These are phyloP conservation scores for Spisula solida DNA, from an alignment of 2,888 invertebrate genomes.

Conservation along the genomic window DNA sequence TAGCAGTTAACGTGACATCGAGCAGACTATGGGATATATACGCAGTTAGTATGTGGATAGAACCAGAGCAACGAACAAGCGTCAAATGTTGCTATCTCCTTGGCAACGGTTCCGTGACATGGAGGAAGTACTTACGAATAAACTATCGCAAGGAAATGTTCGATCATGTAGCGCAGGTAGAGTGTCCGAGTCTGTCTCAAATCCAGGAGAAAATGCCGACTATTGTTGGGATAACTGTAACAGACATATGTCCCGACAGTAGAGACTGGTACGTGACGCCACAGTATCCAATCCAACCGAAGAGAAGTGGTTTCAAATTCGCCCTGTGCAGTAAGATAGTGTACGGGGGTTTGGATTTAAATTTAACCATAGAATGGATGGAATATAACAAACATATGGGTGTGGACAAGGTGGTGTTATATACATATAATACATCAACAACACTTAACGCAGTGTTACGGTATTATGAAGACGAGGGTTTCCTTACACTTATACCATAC, in stretches of 20 bases:
- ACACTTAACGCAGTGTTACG: conserved; percentile 2
- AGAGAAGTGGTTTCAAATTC: conserved; percentile 19
- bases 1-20: conserved; percentile 29
- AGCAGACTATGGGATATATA: conserved; percentile 25
- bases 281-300: conserved; percentile 2
- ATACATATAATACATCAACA: conserved; percentile 40
- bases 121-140: background rate
- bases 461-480: conserved; percentile 34
- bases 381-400: conserved; percentile 55
- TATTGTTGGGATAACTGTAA: conserved; percentile 31
- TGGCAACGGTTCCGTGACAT: background rate
- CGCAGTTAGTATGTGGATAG: conserved; percentile 43
- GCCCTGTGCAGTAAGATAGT: conserved; percentile 58
- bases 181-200: conserved; percentile 17
- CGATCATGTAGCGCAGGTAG: conserved; percentile 40
- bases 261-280: conserved; percentile 12
- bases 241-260: background rate
- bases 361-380: conserved; percentile 58
- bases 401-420: conserved; percentile 46
- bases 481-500: conserved; percentile 39
- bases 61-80: background rate
- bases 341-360: conserved; percentile 40
- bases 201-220: too few relatives aligned
- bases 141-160: conserved; percentile 51
- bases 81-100: conserved; percentile 43